phyloP scores from a whole-genome alignment of 2,888 invertebrate genomes.

The Chalcosyrphus nemorum region DNA sequence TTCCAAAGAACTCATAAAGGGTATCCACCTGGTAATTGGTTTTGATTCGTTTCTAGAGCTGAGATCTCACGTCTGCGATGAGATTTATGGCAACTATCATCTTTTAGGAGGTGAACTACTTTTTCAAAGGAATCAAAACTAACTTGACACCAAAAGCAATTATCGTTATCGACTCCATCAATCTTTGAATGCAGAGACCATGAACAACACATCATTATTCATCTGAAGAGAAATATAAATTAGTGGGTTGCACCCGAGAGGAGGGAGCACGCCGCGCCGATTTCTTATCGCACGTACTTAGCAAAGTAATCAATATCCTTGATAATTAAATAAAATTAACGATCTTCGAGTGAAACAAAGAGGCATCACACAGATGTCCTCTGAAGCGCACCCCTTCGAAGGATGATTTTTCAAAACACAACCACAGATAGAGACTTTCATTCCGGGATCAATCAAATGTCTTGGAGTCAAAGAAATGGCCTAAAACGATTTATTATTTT shows the following conservation, averaged over 20 bases:
- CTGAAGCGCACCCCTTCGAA: constrained; percentile 45
- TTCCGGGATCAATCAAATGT: constrained; percentile 68
- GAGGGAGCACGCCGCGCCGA: constrained; percentile 7
- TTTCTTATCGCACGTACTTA: constrained; percentile 64
- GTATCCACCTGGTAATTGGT: constrained; percentile 36
- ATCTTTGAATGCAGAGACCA: constrained; percentile 40
- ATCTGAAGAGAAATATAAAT: constrained; percentile 56
- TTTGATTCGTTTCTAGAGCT: constrained; percentile 23
- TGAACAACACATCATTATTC: constrained; percentile 65
- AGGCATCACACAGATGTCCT: constrained; percentile 63
- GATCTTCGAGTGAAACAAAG: constrained; percentile 42
- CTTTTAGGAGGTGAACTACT: constrained; percentile 31
- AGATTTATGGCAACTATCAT: constrained; percentile 48
- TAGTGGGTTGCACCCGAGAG: constrained; percentile 59
- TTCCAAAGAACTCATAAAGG: constrained; percentile 59
- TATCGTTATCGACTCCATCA: constrained; percentile 65
- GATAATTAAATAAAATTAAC: constrained; percentile 70
- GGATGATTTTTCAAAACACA: constrained; percentile 65
- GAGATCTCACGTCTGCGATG: constrained; percentile 43
- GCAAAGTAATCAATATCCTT: constrained; percentile 69
- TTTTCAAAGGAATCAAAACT: constrained; percentile 57
- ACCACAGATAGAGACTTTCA: constrained; percentile 18
- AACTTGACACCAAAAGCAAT: constrained; percentile 70
- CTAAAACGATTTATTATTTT: constrained; percentile 70
- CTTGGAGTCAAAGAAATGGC: constrained; percentile 57